Conservation (phyloP, 2,888 invertebrate species). For the Falcaria lacertinaria region DNA sequence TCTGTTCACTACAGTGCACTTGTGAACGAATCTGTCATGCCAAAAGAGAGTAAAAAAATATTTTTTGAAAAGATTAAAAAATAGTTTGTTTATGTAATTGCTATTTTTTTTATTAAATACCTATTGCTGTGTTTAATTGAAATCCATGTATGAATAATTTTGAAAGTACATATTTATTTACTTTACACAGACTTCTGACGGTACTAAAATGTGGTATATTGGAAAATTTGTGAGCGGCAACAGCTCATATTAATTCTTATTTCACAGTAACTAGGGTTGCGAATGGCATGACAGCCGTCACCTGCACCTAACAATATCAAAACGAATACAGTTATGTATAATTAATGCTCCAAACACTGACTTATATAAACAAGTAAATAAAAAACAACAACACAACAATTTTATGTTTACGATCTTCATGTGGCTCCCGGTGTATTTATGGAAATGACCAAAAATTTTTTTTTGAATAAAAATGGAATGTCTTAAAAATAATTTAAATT, state of each 20-base stretch:
- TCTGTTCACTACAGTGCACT: conserved; percentile 55
- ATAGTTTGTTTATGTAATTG: too few species aligned
- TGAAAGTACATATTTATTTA: too few species aligned
- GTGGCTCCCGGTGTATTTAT: conserved; percentile 31
- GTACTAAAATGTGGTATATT: too few species aligned
- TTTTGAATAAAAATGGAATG: conserved; percentile 1
- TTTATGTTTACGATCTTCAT: conserved; percentile 33
- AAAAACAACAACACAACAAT: conserved; percentile 74
- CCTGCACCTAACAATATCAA: conserved; percentile 60
- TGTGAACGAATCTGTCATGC: conserved; percentile 1
- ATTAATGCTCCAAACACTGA: conserved; percentile 53
- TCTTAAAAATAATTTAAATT: too few species aligned
- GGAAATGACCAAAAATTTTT: too few species aligned
- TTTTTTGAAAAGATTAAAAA: too few species aligned
- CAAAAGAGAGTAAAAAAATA: not conserved
- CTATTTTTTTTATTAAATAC: too few species aligned
- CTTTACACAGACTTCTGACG: too few species aligned
- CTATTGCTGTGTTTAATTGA: too few species aligned
- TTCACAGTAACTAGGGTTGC: not conserved
- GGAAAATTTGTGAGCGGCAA: too few species aligned
- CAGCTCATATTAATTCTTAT: too few species aligned
- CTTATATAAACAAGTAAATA: conserved; percentile 63
- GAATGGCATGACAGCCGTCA: conserved; percentile 6
- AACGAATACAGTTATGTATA: conserved; percentile 46
- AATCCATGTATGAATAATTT: too few species aligned